Percentiles rank a stretch among this genome's conserved stretches.
Evolutionary conservation across 2,888 invertebrate species (phyloP).

Genomic region (Colletes collaris): DNA sequence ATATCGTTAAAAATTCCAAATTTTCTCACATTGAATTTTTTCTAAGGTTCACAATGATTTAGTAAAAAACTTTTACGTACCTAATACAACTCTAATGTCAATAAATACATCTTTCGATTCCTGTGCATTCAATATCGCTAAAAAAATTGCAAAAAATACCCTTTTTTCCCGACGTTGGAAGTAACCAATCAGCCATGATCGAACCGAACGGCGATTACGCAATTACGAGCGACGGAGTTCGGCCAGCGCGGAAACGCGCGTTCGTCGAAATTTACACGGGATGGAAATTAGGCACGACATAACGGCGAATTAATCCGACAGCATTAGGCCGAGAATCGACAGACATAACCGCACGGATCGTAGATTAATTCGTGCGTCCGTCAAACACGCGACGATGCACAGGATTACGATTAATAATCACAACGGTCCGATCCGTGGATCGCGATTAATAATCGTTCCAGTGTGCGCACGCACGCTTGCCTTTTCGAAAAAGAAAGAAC

Average conservation of each 20-base stretch:
- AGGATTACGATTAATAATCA: conserved; percentile 62
- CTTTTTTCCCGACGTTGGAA: too few relatives aligned
- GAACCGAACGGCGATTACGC: conserved; percentile 15
- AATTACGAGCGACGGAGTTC: neutral
- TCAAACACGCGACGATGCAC: conserved; percentile 52
- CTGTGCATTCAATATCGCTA: too few relatives aligned
- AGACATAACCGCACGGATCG: conserved; percentile 28
- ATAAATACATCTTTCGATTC: too few relatives aligned
- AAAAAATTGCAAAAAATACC: too few relatives aligned
- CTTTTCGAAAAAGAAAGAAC: conserved; percentile 13
- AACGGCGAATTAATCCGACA: conserved; percentile 51
- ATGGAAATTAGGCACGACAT: conserved; percentile 36
- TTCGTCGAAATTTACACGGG: conserved; percentile 32
- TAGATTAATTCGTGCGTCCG: conserved; percentile 58
- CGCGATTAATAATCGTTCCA: conserved; percentile 49
- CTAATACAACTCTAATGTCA: too few relatives aligned
- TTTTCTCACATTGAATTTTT: too few relatives aligned
- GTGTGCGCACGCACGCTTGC: neutral
- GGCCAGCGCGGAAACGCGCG: conserved; percentile 1
- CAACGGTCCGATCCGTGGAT: conserved; percentile 33
- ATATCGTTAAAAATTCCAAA: too few relatives aligned
- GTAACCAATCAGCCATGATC: neutral
- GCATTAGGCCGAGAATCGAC: conserved; percentile 48
- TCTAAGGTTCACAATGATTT: too few relatives aligned
- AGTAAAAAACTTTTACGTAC: too few relatives aligned